Conservation (phyloP, 1,140 invertebrate genomes). For the Gryllus bimaculatus region DNA sequence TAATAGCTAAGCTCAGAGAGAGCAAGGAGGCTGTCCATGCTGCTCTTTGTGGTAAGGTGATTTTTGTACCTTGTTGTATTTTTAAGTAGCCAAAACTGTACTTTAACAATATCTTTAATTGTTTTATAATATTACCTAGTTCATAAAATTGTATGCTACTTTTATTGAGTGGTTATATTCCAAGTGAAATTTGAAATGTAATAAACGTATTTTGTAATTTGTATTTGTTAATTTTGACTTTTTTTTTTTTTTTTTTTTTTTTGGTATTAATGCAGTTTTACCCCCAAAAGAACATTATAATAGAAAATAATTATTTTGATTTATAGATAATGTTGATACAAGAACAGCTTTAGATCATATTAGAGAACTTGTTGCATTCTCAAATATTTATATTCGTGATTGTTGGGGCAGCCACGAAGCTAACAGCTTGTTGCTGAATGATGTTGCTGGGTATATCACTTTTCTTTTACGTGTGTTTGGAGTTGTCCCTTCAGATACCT, state of each 20-base stretch:
- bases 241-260: background rate
- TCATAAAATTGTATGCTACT: too few species aligned
- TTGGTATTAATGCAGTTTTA: background rate
- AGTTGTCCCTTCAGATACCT: slow-evolving; percentile 55
- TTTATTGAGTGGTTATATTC: too few species aligned
- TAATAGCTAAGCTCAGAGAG: slow-evolving; percentile 56
- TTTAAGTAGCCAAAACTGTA: too few species aligned
- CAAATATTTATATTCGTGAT: slow-evolving; percentile 77
- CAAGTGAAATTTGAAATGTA: too few species aligned
- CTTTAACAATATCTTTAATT: too few species aligned
- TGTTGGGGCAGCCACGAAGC: slow-evolving; percentile 34
- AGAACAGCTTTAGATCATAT: slow-evolving; percentile 71
- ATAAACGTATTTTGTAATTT: too few species aligned
- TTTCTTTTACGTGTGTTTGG: slow-evolving; percentile 84
- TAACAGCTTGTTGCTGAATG: slow-evolving; percentile 51
- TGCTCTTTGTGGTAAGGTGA: slow-evolving; percentile 68
- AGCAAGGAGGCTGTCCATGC: slow-evolving; percentile 66
- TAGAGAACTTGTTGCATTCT: slow-evolving; percentile 66
- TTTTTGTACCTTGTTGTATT: too few species aligned
- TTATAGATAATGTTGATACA: slow-evolving; percentile 88
- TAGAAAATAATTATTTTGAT: too few species aligned
- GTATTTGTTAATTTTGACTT: too few species aligned
- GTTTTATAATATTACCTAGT: too few species aligned
- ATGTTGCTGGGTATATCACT: slow-evolving; percentile 74
- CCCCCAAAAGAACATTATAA: background rate